Conservation (phyloP, 1,140 invertebrate species). For the Zaprionus africanus region DNA sequence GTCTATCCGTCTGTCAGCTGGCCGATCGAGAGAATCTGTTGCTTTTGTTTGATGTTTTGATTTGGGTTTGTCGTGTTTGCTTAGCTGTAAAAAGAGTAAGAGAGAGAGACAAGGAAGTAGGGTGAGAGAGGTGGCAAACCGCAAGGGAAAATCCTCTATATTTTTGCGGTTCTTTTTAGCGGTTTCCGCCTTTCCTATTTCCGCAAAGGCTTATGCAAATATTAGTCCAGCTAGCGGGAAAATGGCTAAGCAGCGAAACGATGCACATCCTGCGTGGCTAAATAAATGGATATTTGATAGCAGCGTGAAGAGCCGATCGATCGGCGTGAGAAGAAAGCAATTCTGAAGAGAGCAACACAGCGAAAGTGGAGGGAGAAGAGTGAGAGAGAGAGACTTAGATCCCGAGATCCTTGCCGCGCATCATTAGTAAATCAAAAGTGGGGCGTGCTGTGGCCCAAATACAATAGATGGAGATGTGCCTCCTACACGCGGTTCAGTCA, state of each 20-base stretch:
- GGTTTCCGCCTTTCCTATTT: slow-evolving; percentile 59
- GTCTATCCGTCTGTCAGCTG: slow-evolving; percentile 1
- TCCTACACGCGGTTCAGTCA: slow-evolving; percentile 3
- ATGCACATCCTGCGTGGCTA: slow-evolving; percentile 36
- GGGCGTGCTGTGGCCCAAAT: slow-evolving; percentile 44
- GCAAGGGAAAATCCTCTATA: slow-evolving; percentile 3
- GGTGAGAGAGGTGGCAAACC: slow-evolving; percentile 1
- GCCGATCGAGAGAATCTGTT: slow-evolving; percentile 60
- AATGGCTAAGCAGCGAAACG: neutral
- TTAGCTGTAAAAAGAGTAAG: slow-evolving; percentile 56
- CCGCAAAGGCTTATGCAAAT: slow-evolving; percentile 69
- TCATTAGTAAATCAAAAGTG: slow-evolving; percentile 36
- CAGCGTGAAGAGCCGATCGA: slow-evolving; percentile 46
- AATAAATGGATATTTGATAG: slow-evolving; percentile 65
- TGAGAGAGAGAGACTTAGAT: neutral
- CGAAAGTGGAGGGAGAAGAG: neutral
- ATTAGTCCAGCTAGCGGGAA: slow-evolving; percentile 49
- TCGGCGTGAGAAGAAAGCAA: slow-evolving; percentile 45
- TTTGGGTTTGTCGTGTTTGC: slow-evolving; percentile 57
- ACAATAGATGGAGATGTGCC: slow-evolving; percentile 29
- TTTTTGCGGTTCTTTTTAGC: slow-evolving; percentile 30
- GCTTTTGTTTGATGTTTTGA: slow-evolving; percentile 52
- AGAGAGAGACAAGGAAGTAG: neutral
- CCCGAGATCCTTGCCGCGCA: slow-evolving; percentile 4
- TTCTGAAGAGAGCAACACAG: slow-evolving; percentile 1